Evolutionary conservation across 2,113 vertebrate species (phyloP), one percentile per base, ranked within the genome.

Genomic region (Chionomys nivalis): DNA sequence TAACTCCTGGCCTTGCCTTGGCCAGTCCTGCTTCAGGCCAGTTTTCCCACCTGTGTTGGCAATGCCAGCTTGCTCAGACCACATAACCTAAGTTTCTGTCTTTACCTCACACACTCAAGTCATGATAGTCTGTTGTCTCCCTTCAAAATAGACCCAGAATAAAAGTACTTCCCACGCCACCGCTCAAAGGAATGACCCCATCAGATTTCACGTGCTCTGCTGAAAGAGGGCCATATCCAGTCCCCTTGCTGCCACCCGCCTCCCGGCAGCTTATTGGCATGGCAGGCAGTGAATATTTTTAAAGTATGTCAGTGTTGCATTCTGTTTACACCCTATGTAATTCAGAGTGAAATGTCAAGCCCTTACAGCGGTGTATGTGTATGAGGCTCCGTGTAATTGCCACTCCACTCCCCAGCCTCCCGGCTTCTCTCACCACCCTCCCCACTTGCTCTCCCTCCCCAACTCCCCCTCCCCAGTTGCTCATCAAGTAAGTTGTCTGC

Each of bases 41-140:
- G 4, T 47, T 75, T 87, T n/a, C 42, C 39, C 72, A 23, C 49
- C 89, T 36, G 89, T 17, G 11, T 63, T 66, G 52, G 36, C 77
- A 91, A 36, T 77, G 87, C 65, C 33, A 6, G 73, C 78, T 85
- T 96, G 82, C 82, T 55, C 49, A 87, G 26, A 42, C 55, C 95
- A 95, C 58, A 89, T 68, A 76, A 83, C 79, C 63, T 66, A 72
- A 72, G 96, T 63, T 93, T 65, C 91, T 87, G 17, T 91, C 85
- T 87, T 91, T 92, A 82, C 68, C 39, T 87, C 70, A 89, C 28
- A 66, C 47, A 89, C 36, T 72, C 52, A 78, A 58, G 90, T 39
- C 58, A 44, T 86, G 44, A 81, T 82, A 55, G 19, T 91, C 86
- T 94, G 44, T 92, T 78, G 61, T 63, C 44, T 68, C 61, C 87